phyloP scores from a whole-genome alignment of 2,888 invertebrate species.

The Eupithecia abbreviata region DNA sequence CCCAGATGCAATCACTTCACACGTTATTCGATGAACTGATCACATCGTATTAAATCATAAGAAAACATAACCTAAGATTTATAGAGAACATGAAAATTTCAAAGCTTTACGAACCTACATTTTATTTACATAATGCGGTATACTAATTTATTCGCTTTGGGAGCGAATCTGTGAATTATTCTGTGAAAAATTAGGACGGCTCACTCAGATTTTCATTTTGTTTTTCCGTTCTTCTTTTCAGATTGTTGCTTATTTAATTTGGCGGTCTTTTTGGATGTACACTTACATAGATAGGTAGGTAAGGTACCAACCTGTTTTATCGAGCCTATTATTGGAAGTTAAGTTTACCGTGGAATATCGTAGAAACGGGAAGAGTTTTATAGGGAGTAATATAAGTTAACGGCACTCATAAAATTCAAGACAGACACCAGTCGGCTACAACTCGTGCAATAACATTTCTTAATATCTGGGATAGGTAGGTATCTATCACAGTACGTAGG shows the following conservation, averaged over 20 bases:
- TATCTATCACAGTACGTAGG: background rate
- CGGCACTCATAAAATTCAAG: constrained; percentile 68
- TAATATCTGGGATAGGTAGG: constrained; percentile 42
- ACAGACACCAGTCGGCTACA: constrained; percentile 51
- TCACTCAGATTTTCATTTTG: constrained; percentile 23
- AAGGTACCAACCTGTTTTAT: constrained; percentile 35
- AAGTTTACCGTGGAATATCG: constrained; percentile 55
- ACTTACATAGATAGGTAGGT: constrained; percentile 12
- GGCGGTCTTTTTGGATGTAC: constrained; percentile 6
- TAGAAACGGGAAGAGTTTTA: constrained; percentile 68
- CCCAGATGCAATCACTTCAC: constrained; percentile 59
- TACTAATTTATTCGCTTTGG: constrained; percentile 28
- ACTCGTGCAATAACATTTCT: constrained; percentile 46
- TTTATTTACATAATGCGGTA: constrained; percentile 29
- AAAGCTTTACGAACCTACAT: constrained; percentile 23
- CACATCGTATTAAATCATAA: constrained; percentile 21
- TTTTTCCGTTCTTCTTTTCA: constrained; percentile 21
- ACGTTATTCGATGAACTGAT: constrained; percentile 28
- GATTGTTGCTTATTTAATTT: constrained; percentile 22
- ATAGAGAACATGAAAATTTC: constrained; percentile 28
- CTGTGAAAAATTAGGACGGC: constrained; percentile 22
- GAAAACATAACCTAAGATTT: constrained; percentile 26
- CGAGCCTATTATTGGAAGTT: constrained; percentile 52
- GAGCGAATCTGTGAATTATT: constrained; percentile 30
- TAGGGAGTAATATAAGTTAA: constrained; percentile 73